Conservation (phyloP, 1,140 invertebrate genomes). For the Laupala kohalensis region DNA sequence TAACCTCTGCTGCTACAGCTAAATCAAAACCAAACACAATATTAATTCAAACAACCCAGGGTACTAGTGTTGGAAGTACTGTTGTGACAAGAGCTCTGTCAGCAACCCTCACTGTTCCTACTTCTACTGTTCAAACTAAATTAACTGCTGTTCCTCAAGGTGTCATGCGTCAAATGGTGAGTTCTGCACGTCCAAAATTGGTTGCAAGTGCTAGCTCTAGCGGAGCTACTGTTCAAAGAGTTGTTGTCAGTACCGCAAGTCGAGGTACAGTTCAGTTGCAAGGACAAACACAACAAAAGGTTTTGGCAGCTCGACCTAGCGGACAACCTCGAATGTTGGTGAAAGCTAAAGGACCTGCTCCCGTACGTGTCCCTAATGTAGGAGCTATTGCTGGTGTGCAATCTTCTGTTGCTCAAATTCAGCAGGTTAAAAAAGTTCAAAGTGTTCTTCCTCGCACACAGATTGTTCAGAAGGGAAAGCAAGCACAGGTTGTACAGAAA, state of each 20-base stretch:
- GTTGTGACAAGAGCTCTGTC: background rate
- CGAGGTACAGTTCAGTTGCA: background rate
- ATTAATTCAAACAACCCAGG: constrained; percentile 24
- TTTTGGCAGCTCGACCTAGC: background rate
- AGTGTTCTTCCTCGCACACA: constrained; percentile 8
- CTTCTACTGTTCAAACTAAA: background rate
- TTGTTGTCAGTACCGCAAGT: background rate
- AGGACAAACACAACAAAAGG: background rate
- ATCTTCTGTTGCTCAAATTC: background rate
- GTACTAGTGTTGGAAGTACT: constrained; percentile 20
- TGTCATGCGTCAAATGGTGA: background rate
- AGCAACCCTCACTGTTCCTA: background rate
- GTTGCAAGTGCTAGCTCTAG: background rate
- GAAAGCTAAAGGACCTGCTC: background rate
- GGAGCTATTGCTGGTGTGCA: background rate
- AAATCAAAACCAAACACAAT: constrained; percentile 19
- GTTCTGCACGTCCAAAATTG: background rate
- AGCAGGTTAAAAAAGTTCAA: constrained; percentile 1
- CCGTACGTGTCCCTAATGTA: background rate
- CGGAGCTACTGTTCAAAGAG: background rate
- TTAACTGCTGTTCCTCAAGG: background rate
- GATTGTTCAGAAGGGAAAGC: constrained; percentile 18
- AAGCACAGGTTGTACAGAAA: constrained; percentile 19
- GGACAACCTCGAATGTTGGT: background rate
- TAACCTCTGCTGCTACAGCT: background rate